phyloP scores from a whole-genome alignment of 2,888 invertebrate genomes.

The Drosophila maculinotata region DNA sequence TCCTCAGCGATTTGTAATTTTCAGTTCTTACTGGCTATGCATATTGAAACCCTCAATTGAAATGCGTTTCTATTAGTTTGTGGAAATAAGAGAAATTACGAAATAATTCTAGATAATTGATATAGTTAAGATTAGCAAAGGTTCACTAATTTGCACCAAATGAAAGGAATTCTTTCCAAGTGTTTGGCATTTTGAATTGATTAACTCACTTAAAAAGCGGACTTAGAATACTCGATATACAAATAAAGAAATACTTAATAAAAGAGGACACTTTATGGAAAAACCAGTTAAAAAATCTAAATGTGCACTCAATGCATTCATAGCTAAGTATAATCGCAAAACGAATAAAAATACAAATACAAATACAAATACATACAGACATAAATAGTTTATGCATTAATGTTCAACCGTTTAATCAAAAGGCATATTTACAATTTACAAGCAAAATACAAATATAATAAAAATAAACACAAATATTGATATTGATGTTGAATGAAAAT shows the following conservation, averaged over 20 bases:
- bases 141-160: constrained; percentile 55
- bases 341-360: constrained; percentile 35
- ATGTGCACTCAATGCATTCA: constrained; percentile 52
- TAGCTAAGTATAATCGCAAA: constrained; percentile 49
- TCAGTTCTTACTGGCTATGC: background rate
- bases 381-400: constrained; percentile 62
- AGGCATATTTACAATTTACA: constrained; percentile 61
- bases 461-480: constrained; percentile 53
- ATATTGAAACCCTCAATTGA: no score
- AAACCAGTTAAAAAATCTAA: constrained; percentile 34
- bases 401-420: constrained; percentile 68
- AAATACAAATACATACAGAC: constrained; percentile 23
- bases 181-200: constrained; percentile 43
- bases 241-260: constrained; percentile 32
- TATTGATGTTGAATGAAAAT: constrained; percentile 62
- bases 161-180: constrained; percentile 27
- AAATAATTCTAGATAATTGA: constrained; percentile 2
- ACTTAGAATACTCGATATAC: constrained; percentile 48
- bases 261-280: constrained; percentile 1
- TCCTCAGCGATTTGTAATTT: background rate
- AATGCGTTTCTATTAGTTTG: constrained; percentile 2
- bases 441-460: constrained; percentile 46
- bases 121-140: constrained; percentile 9
- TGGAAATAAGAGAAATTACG: background rate
- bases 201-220: constrained; percentile 26